Base-by-base conservation (phyloP, 2,797 vertebrate genomes). In the Fistularia tabacaria region DNA sequence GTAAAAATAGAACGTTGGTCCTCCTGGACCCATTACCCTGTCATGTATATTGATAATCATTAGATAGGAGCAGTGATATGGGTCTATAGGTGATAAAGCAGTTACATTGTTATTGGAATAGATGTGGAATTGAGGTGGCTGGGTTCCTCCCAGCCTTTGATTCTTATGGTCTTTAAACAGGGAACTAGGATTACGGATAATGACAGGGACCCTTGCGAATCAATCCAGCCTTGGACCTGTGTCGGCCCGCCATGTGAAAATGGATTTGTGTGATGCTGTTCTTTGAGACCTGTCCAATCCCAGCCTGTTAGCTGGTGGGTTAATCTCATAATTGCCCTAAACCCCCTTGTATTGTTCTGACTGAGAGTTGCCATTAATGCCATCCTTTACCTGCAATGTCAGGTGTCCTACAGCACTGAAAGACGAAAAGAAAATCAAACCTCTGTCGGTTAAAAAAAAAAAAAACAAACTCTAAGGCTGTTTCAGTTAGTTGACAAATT, bases 281-380 rank as follows among this genome's bases (percentile, higher is more conserved):
- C 84, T 91, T 90, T 91, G 82, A 92, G 74, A 81, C 82, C 81
- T 71, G 76, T 91, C 84, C 89, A 91, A 91, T 91, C 78, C 83
- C 82, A 63, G 87, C 82, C 89, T 88, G 77, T 81, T 85, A 91
- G 83, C 85, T 83, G 84, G 83, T 90, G 74, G 86, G 80, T 90
- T 93, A 94, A 94, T 94, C 93, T 93, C 88, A 89, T 94, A 92
- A 93, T 93, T 92, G 90, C 86, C 73, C 38, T 88, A 84, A 90
- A 87, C 85, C 87, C 87, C 90, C 83, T 85, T 67, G 77, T 91
- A 94, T 91, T 92, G 85, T 93, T 91, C 88, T 81, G 74, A 70
- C 81, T 64, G 78, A 86, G 87, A 73, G 82, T 83, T 85, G 68
- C 81, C 77, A 88, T 90, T 89, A 91, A 76, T 71, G 78, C 83